These are phyloP conservation scores for Orbicella faveolata DNA, from an alignment of 64 coral and sea anemone species.

Conservation along the genomic window DNA sequence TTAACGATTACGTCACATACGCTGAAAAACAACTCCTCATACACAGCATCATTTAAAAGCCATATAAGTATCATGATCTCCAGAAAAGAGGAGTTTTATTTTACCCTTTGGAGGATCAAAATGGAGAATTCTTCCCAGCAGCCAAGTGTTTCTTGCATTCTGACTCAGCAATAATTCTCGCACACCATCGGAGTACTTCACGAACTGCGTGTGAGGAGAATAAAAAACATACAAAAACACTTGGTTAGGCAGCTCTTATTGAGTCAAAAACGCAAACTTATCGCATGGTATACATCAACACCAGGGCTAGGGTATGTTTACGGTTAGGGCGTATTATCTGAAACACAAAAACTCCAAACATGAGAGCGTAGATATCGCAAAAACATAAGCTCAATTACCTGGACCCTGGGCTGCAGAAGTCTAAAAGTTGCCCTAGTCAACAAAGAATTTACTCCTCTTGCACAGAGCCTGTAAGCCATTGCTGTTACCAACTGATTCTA, in stretches of 20 bases:
- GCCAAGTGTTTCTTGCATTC: constrained; percentile 21
- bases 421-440: constrained; percentile 6
- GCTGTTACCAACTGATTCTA: not conserved
- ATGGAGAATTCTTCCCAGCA: constrained; percentile 7
- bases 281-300: not conserved
- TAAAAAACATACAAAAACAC: not conserved
- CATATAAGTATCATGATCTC: not conserved
- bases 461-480: constrained; percentile 32
- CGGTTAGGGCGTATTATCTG: not conserved
- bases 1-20: too few relatives aligned
- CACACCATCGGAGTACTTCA: not conserved
- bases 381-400: not conserved
- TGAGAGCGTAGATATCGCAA: not conserved
- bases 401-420: not conserved
- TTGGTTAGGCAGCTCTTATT: not conserved
- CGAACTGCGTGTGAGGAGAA: not conserved
- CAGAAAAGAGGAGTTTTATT: not conserved
- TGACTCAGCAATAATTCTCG: constrained; percentile 9
- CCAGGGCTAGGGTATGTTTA: not conserved
- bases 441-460: constrained; percentile 8
- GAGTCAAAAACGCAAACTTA: not conserved
- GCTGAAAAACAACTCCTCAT: not conserved
- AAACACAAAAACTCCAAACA: not conserved
- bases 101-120: constrained; percentile 47
- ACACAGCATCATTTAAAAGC: not conserved